A percentile compares a stretch with the other conserved stretches of the same genome.
phyloP scores from a whole-genome alignment of 2,113 vertebrate genomes.

The Lucifuga dentata region DNA sequence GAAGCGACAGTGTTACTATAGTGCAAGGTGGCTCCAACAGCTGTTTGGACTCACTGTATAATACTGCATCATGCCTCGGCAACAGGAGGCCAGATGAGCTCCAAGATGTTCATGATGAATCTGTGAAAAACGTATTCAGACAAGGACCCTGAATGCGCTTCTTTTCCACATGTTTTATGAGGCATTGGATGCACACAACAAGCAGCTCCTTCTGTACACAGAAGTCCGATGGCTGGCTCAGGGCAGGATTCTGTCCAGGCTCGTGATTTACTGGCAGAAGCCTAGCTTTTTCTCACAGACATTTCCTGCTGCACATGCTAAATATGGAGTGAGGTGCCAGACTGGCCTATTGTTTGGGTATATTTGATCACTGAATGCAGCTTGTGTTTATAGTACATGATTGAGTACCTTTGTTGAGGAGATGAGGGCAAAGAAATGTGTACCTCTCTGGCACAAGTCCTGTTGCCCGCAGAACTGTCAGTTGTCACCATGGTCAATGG shows the following conservation, averaged over 20 bases:
- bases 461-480: not conserved
- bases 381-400: not conserved
- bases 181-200: not conserved
- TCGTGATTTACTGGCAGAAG: slow-evolving; percentile 3
- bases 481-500: not conserved
- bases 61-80: not conserved
- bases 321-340: slow-evolving; percentile 2
- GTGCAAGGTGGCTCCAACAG: not conserved
- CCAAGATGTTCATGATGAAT: not conserved
- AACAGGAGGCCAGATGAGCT: not conserved
- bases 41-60: not conserved
- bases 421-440: not conserved
- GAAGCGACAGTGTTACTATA: not conserved
- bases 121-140: too few relatives aligned
- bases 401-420: slow-evolving; percentile 2
- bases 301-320: not conserved
- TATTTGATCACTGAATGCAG: not conserved
- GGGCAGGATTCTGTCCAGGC: not conserved
- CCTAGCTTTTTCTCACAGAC: slow-evolving; percentile 1
- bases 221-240: not conserved
- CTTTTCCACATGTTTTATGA: too few relatives aligned
- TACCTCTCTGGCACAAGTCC: not conserved
- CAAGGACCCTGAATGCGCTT: too few relatives aligned
- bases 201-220: not conserved
- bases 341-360: not conserved